phyloP scores from a whole-genome alignment of 2,888 invertebrate genomes.

The Gasteruption jaculator region DNA sequence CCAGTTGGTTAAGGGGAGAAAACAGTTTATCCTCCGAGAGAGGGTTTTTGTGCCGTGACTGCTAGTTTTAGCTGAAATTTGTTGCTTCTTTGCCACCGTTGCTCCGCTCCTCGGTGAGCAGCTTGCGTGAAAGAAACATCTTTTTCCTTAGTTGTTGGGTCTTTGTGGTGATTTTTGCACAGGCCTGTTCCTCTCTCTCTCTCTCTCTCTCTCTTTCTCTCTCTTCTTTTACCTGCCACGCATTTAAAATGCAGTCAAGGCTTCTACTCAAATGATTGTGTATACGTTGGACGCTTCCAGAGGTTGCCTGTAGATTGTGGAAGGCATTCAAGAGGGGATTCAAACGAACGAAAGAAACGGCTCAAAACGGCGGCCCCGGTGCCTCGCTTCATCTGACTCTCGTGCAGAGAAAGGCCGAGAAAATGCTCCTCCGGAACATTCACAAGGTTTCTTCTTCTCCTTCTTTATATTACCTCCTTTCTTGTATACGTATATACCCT shows the following conservation, averaged over 20 bases:
- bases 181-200: conserved; percentile 2
- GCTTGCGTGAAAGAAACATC: too few species aligned
- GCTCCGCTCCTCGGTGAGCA: too few species aligned
- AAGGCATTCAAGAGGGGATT: not conserved
- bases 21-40: too few species aligned
- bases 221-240: conserved; percentile 34
- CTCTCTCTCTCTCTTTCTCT: conserved; percentile 17
- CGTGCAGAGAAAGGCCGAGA: conserved; percentile 28
- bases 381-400: too few species aligned
- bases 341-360: not conserved
- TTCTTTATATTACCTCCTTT: too few species aligned
- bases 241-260: conserved; percentile 36
- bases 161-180: conserved; percentile 19
- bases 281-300: conserved; percentile 1
- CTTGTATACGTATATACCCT: too few species aligned
- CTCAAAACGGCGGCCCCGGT: conserved; percentile 20
- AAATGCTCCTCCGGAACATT: conserved; percentile 23
- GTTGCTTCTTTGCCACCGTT: too few species aligned
- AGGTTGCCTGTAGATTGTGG: not conserved
- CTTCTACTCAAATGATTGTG: conserved; percentile 35
- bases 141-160: conserved; percentile 12
- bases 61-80: too few species aligned
- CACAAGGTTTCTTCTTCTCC: too few species aligned
- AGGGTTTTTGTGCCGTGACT: too few species aligned
- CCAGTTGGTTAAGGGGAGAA: too few species aligned